Base-by-base conservation (phyloP, 2,888 invertebrate genomes). In the Leucoptera coffeella region DNA sequence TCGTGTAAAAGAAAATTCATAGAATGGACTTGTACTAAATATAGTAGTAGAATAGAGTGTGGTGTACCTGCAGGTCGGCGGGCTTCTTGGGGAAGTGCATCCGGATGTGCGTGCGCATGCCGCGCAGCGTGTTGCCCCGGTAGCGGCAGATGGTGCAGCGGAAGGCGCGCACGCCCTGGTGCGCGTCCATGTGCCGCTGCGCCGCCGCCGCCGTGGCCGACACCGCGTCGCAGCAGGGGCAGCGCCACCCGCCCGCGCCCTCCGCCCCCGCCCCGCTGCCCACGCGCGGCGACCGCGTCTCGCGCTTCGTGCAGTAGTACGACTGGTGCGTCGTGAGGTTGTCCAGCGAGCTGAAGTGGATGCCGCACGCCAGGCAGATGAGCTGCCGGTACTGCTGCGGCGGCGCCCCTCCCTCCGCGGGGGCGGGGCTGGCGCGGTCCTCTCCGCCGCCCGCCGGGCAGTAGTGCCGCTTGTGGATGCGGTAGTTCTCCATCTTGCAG, bases 21-120 rank as follows among this genome's bases (percentile, higher is more conserved):
- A n/a, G n/a, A n/a, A n/a, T n/a, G n/a, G n/a, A n/a, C n/a, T n/a
- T n/a, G n/a, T n/a, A n/a, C n/a, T n/a, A n/a, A n/a, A n/a, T n/a
- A n/a, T n/a, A n/a, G n/a, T n/a, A n/a, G n/a, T n/a, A n/a, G n/a
- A n/a, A n/a, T n/a, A n/a, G n/a, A n/a, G n/a, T n/a, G n/a, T n/a
- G n/a, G 17, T 50, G 55, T 52, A 85, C 85, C 77, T 85, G 84
- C 37, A 85, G 71, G 50, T 90, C 90, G 25, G 83, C 80, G 26
- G 86, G 82, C 40, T 88, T 80, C 57, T 91, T 91, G 39, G 93
- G 92, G 50, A 94, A 90, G 55, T 96, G 96, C 81, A 94, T 91
- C 44, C 95, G 82, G 40, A 95, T 94, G 50, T 96, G 96, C 12
- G 95, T 95, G 37, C 95, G 80, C 94, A 96, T 95, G 26, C 96